phyloP scores from a whole-genome alignment of 2,888 invertebrate species.

The Eledone cirrhosa region DNA sequence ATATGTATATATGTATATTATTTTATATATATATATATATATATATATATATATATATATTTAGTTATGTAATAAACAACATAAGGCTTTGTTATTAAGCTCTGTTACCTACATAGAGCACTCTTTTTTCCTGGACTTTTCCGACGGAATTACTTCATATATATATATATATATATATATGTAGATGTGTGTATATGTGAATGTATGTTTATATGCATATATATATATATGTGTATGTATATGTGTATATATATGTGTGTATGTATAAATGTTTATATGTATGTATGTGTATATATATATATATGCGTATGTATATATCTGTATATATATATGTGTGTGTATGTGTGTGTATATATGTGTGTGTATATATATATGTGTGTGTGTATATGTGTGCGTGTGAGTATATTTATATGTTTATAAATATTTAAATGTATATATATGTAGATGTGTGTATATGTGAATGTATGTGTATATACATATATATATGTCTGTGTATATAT shows the following conservation, averaged over 20 bases:
- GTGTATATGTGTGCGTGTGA: conserved; percentile 42
- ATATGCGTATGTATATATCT: not conserved
- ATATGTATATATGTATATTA: too few species aligned
- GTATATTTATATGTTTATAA: not conserved
- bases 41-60: too few species aligned
- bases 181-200: conserved; percentile 35
- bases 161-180: conserved; percentile 34
- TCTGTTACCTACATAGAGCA: too few species aligned
- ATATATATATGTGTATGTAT: conserved; percentile 28
- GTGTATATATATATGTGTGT: conserved; percentile 36
- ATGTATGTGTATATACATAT: not conserved
- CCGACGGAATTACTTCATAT: conserved; percentile 28
- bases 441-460: not conserved
- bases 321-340: not conserved
- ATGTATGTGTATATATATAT: not conserved
- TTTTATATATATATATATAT: too few species aligned
- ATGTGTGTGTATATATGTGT: not conserved
- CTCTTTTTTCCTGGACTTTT: too few species aligned
- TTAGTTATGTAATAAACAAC: too few species aligned
- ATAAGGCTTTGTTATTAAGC: too few species aligned
- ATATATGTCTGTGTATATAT: conserved; percentile 1
- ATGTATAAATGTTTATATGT: not conserved
- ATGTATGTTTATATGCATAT: conserved; percentile 35
- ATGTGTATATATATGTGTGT: not conserved
- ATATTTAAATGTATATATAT: too few species aligned